A percentile compares a stretch with the other conserved stretches of the same genome.
Evolutionary conservation across 64 coral and sea anemone genomes (phyloP).

Genomic region (Stichodactyla helianthus): DNA sequence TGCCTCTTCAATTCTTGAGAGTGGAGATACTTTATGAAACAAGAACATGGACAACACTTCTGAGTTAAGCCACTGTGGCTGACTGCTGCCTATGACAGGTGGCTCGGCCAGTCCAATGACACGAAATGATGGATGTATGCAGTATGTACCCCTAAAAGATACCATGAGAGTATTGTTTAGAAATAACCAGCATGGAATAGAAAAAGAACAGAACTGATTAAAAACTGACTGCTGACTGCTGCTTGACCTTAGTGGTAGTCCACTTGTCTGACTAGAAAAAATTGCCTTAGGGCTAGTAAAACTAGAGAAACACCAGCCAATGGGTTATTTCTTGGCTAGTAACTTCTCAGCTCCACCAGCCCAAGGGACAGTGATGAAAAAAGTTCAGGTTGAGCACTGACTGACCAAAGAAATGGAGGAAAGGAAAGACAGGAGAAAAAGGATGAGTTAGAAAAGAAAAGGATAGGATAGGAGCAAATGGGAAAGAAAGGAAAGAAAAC

Average conservation of each 20-base stretch:
- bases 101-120: conserved; percentile 89
- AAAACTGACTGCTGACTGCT: no score
- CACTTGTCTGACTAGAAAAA: no score
- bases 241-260: no score
- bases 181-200: background rate
- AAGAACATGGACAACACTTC: conserved; percentile 90
- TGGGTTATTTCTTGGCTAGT: no score
- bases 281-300: no score
- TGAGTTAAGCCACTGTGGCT: conserved; percentile 90
- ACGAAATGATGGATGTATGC: conserved; percentile 92
- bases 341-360: no score
- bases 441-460: background rate
- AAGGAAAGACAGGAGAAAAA: no score
- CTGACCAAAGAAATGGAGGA: no score
- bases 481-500: background rate
- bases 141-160: conserved; percentile 48
- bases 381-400: no score
- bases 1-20: conserved; percentile 76
- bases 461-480: background rate
- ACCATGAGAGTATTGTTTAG: background rate
- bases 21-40: conserved; percentile 76
- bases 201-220: background rate
- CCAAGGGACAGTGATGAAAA: no score
- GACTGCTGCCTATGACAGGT: conserved; percentile 59
- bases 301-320: no score